Conservation (phyloP, 2,113 vertebrate genomes). For the Mugil cephalus region DNA sequence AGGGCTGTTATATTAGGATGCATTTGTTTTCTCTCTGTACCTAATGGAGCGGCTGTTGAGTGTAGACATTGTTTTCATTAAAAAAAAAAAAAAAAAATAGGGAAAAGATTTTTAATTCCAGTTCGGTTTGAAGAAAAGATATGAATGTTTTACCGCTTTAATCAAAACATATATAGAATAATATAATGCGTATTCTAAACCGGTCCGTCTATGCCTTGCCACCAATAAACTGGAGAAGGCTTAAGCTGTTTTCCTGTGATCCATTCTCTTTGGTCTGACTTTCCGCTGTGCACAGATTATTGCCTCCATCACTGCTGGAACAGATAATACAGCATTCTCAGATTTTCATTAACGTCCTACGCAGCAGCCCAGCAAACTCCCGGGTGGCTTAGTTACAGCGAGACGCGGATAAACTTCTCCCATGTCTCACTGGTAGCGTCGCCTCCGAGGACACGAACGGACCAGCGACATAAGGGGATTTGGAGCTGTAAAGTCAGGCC, state of each 20-base stretch:
- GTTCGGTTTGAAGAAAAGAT: too few relatives aligned
- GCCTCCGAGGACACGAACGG: constrained; percentile 56
- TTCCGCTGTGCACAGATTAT: constrained; percentile 66
- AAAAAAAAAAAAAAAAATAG: too few relatives aligned
- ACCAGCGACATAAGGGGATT: constrained; percentile 60
- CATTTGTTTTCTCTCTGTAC: too few relatives aligned
- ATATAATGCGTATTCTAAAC: constrained; percentile 18
- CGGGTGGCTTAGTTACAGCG: constrained; percentile 64
- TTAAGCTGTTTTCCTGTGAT: constrained; percentile 64
- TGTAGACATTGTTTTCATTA: too few relatives aligned
- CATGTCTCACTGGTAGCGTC: constrained; percentile 38
- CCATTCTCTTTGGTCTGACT: constrained; percentile 58
- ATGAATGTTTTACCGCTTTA: neutral
- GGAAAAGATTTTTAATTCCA: too few relatives aligned
- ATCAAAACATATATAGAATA: neutral
- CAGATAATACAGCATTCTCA: constrained; percentile 71
- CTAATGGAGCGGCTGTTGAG: too few relatives aligned
- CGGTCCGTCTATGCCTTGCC: constrained; percentile 37
- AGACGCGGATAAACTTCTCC: constrained; percentile 61
- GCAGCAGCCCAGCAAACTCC: constrained; percentile 62
- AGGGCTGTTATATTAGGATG: too few relatives aligned
- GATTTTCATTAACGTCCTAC: constrained; percentile 72
- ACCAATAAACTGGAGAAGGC: constrained; percentile 62
- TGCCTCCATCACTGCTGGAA: constrained; percentile 69
- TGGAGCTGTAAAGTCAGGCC: constrained; percentile 44